Evolutionary conservation across 2,113 vertebrate species (phyloP), one percentile per base, ranked within the genome.

Genomic region (Circaetus gallicus): DNA sequence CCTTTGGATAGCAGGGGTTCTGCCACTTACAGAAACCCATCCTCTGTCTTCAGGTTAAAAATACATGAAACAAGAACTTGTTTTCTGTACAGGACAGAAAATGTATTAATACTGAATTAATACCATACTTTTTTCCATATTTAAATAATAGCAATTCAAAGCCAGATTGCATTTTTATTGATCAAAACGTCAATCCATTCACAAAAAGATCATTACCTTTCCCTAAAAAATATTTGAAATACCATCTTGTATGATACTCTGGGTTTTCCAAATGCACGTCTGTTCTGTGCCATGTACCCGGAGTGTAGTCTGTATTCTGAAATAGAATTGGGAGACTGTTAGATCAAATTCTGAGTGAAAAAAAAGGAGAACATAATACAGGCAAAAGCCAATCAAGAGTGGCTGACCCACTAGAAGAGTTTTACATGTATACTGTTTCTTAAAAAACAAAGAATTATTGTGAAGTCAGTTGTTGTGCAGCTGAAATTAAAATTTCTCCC

Each of bases 231-330:
- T 99, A 99, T 96, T 99, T 99, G 97, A 99, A 99, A 97, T 99
- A 99, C 99, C 99, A 99, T 98, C 99, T 99, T 92, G 99, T 99
- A 97, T 99, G 99, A 98, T 99, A 99, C 78, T 99, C 99, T 22
- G 99, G 99, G 96, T 99, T 99, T 98, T 99, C 99, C 98, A 99
- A 97, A 98, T 99, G 99, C 96, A 99, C 99, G 12, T 99, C 99
- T 2, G 99, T 99, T 98, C 99, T 99, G 95, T 99, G 99, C 99
- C 99, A 99, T 16, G 99, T 99, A 92, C 98, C 99, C 7, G 99
- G 99, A 56, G 99, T 94, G 73, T 98, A 99, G 91, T 98, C 98
- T n/a, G 95, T 97, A 45, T 97, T 98, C 99, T 99, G 98, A 88
- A 98, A 97, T 7, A 95, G 52, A 97, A 93, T 86, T 25, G 58